Evolutionary conservation across 2,888 invertebrate genomes (phyloP).

Genomic region (Desoria tigrina): DNA sequence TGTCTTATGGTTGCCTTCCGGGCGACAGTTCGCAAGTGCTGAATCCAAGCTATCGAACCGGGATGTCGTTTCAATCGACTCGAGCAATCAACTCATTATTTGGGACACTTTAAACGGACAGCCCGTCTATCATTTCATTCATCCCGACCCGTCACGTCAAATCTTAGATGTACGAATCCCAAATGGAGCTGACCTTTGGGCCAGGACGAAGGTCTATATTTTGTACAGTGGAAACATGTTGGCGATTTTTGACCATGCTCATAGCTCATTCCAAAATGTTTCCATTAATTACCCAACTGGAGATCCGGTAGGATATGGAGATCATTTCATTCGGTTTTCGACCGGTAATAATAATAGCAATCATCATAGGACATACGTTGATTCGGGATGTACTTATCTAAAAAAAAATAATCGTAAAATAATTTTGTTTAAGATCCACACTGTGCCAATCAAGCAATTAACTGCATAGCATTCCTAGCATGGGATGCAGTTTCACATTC

Average conservation of each 20-base stretch:
- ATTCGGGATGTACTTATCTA: too few relatives aligned
- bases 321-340: conserved; percentile 39
- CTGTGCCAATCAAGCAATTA: conserved; percentile 27
- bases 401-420: too few relatives aligned
- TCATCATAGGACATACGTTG: too few relatives aligned
- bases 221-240: conserved; percentile 46
- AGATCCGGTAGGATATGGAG: neutral
- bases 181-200: conserved; percentile 45
- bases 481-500: conserved; percentile 18
- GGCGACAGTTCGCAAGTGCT: conserved; percentile 32
- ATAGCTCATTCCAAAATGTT: conserved; percentile 47
- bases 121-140: conserved; percentile 37
- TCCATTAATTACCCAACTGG: conserved; percentile 23
- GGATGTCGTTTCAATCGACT: conserved; percentile 44
- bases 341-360: too few relatives aligned
- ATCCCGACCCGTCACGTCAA: conserved; percentile 44
- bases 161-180: conserved; percentile 44
- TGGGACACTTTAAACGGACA: conserved; percentile 47
- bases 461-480: conserved; percentile 42
- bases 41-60: conserved; percentile 37
- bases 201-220: conserved; percentile 44
- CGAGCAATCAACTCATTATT: conserved; percentile 37
- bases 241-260: conserved; percentile 47
- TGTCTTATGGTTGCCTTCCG: conserved; percentile 35
- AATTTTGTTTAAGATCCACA: too few relatives aligned